Conservation (phyloP, 2,113 vertebrate genomes). For the Gavialis gangeticus region DNA sequence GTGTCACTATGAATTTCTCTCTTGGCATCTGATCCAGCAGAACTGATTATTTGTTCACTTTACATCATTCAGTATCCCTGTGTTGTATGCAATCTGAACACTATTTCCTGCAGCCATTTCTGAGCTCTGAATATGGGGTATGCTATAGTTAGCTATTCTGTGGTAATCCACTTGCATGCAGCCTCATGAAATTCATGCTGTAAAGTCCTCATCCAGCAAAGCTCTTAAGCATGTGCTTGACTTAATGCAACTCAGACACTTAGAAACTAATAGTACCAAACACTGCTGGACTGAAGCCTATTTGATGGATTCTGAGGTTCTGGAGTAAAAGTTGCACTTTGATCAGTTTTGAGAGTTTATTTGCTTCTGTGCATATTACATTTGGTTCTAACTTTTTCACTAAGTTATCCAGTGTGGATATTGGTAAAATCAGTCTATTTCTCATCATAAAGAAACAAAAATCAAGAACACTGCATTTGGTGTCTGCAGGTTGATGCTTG, state of each 20-base stretch:
- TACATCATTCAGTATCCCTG: accelerated
- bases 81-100: accelerated
- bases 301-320: not conserved
- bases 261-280: accelerated
- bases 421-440: not conserved
- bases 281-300: accelerated
- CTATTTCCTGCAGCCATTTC: not conserved
- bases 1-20: not conserved
- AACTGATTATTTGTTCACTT: not conserved
- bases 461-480: not conserved
- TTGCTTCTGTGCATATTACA: not conserved
- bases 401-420: accelerated
- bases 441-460: not conserved
- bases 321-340: not conserved
- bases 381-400: not conserved
- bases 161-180: accelerated
- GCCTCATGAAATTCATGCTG: accelerated
- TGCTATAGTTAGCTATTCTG: accelerated
- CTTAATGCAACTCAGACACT: accelerated
- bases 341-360: not conserved
- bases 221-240: accelerated
- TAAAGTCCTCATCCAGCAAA: not conserved
- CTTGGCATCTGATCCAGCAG: not conserved
- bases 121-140: not conserved
- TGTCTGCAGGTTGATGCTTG: not conserved